Evolutionary conservation across 1,140 invertebrate species (phyloP).

Genomic region (Eupristina koningsbergeri): DNA sequence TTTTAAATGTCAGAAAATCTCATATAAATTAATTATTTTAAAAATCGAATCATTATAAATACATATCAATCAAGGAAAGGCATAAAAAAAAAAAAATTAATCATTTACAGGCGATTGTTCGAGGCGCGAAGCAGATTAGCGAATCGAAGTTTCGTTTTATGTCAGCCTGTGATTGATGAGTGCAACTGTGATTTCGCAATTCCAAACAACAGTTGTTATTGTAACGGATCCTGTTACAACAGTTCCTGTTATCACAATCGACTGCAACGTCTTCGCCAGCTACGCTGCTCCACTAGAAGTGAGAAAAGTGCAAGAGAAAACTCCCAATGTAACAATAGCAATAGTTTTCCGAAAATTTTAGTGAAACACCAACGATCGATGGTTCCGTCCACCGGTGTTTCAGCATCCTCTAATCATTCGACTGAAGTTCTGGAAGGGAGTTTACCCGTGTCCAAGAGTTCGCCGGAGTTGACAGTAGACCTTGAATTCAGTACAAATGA

Average conservation of each 20-base stretch:
- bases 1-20: too few relatives aligned
- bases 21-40: background rate
- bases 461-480: conserved; percentile 38
- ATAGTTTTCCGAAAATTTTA: conserved; percentile 53
- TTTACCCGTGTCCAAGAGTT: conserved; percentile 36
- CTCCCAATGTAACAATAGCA: conserved; percentile 45
- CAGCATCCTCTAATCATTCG: background rate
- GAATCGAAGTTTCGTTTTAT: conserved; percentile 8
- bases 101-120: conserved; percentile 26
- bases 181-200: background rate
- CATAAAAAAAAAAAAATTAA: background rate
- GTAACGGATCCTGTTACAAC: background rate
- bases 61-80: background rate
- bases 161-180: background rate
- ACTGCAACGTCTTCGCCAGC: background rate
- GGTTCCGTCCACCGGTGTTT: background rate
- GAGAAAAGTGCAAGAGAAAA: background rate
- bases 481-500: background rate
- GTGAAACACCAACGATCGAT: conserved; percentile 6
- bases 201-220: background rate
- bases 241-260: background rate
- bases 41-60: background rate
- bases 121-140: conserved; percentile 1
- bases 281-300: background rate
- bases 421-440: background rate